These are phyloP conservation scores for Mastigias papua DNA, from an alignment of 30 jellyfish, hydroid and myxozoan species.

Conservation along the genomic window DNA sequence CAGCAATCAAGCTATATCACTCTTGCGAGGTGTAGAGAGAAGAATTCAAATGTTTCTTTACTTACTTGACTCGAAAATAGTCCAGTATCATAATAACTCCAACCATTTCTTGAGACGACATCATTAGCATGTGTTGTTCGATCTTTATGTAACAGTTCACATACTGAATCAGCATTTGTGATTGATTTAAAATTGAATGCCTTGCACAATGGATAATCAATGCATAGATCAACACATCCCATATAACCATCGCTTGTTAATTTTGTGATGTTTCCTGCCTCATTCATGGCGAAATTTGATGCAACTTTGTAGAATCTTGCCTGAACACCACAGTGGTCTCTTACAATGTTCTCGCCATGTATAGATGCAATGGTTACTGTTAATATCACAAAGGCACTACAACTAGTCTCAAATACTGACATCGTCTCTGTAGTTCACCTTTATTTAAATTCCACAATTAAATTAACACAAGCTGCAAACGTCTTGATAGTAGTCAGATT, in stretches of 20 bases:
- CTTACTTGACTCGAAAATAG: slow-evolving; percentile 24
- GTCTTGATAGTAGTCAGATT: too few relatives aligned
- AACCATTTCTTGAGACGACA: slow-evolving; percentile 40
- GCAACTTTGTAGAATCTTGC: slow-evolving; percentile 54
- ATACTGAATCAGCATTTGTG: neutral
- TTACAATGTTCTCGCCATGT: slow-evolving; percentile 36
- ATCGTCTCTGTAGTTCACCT: too few relatives aligned
- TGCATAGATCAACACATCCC: slow-evolving; percentile 46
- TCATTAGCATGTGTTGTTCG: slow-evolving; percentile 29
- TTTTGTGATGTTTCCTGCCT: neutral
- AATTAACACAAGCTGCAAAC: too few relatives aligned
- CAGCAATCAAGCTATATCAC: too few relatives aligned
- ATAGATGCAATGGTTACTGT: neutral
- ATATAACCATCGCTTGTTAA: slow-evolving; percentile 11
- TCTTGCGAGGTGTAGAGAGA: too few relatives aligned
- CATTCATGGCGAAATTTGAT: slow-evolving; percentile 33
- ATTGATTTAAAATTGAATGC: slow-evolving; percentile 47
- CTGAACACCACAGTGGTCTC: slow-evolving; percentile 34
- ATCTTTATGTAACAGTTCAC: slow-evolving; percentile 51
- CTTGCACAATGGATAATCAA: slow-evolving; percentile 25
- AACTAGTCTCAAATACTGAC: too few relatives aligned
- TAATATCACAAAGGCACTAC: neutral
- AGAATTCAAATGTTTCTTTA: too few relatives aligned
- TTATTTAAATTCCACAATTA: too few relatives aligned
- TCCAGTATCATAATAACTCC: slow-evolving; percentile 69